Evolutionary conservation across 2,888 invertebrate species (phyloP).

Genomic region (Cerceris ruficornis): DNA sequence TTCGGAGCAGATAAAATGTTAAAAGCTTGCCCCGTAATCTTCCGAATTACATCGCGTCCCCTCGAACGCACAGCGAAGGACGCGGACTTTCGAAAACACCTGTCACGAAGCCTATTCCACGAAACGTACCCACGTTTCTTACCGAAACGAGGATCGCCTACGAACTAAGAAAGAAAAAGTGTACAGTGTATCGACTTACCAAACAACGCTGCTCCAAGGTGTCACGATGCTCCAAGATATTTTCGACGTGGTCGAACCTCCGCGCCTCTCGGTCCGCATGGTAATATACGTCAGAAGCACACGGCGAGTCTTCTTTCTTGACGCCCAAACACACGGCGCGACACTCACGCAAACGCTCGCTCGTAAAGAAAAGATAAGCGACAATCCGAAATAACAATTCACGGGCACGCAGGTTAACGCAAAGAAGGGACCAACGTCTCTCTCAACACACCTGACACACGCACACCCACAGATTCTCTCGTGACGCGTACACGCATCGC

Average conservation of each 20-base stretch:
- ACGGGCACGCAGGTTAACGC: slow-evolving; percentile 29
- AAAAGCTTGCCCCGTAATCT: background rate
- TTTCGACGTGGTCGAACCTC: slow-evolving; percentile 18
- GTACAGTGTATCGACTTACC: slow-evolving; percentile 48
- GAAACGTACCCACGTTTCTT: background rate
- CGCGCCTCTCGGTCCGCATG: slow-evolving; percentile 45
- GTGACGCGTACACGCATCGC: slow-evolving; percentile 28
- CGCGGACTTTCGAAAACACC: background rate
- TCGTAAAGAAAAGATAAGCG: slow-evolving; percentile 28
- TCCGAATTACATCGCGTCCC: background rate
- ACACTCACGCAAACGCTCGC: slow-evolving; percentile 36
- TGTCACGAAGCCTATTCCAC: background rate
- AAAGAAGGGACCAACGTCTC: background rate
- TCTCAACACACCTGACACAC: slow-evolving; percentile 36
- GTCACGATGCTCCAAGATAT: slow-evolving; percentile 25
- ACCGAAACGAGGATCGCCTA: background rate
- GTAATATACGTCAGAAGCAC: slow-evolving; percentile 45
- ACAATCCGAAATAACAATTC: slow-evolving; percentile 29
- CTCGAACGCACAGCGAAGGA: background rate
- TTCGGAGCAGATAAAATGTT: background rate
- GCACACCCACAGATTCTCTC: slow-evolving; percentile 25
- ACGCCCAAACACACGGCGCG: slow-evolving; percentile 61
- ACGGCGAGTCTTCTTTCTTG: slow-evolving; percentile 62
- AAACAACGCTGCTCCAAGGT: slow-evolving; percentile 18
- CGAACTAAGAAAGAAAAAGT: background rate